Evolutionary conservation across 2,797 vertebrate genomes (phyloP).

Genomic region (Capromys pilorides): DNA sequence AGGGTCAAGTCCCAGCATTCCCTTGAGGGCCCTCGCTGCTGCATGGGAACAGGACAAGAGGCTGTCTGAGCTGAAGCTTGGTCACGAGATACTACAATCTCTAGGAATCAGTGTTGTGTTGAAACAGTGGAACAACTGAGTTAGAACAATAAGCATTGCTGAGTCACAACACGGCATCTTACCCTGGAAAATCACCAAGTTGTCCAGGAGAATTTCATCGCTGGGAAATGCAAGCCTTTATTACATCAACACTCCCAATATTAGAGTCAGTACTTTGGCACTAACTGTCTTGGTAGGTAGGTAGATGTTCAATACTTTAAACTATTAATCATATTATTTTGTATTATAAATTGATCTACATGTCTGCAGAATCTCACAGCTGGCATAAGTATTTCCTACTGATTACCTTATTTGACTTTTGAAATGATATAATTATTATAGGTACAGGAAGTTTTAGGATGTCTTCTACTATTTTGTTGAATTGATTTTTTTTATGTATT

Average conservation of each 20-base stretch:
- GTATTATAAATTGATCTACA: background rate
- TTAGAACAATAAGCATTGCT: background rate
- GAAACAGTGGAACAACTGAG: fast-evolving
- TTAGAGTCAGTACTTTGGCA: fast-evolving
- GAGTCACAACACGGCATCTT: background rate
- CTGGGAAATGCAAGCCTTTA: background rate
- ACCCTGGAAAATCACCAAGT: background rate
- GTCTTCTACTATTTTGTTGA: background rate
- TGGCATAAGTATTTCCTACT: background rate
- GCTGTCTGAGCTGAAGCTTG: background rate
- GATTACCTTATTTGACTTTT: background rate
- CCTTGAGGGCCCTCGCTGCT: background rate
- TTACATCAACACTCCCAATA: background rate
- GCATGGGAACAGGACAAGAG: too few species aligned
- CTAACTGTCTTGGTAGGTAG: background rate
- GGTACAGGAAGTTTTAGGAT: background rate
- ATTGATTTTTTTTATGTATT: too few species aligned
- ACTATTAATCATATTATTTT: background rate
- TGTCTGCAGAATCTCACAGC: background rate
- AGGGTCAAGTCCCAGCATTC: background rate
- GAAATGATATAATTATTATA: background rate
- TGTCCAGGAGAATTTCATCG: background rate
- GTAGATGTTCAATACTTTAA: background rate
- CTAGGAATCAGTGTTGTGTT: background rate
- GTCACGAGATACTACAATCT: background rate